These are phyloP conservation scores for Eudyptes chrysolophus DNA, from an alignment of 2,113 vertebrate genomes.

Conservation along the genomic window DNA sequence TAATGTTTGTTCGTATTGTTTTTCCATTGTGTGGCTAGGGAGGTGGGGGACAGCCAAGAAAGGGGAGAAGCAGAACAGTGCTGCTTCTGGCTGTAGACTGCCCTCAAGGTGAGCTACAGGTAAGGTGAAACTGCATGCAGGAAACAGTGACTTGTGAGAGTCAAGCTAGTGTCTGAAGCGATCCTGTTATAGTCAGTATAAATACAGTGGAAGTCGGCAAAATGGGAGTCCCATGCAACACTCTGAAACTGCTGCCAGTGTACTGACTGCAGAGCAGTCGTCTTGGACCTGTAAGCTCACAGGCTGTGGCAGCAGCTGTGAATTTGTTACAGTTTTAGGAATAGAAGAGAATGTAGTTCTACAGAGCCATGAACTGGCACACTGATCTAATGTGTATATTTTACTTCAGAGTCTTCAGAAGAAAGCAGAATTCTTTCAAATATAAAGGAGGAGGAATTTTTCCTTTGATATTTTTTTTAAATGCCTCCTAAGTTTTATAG, in stretches of 20 bases:
- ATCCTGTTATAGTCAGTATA: neutral
- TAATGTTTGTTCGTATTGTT: rapidly evolving
- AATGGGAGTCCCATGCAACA: rapidly evolving
- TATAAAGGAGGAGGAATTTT: neutral
- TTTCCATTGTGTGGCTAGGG: neutral
- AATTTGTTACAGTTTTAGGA: neutral
- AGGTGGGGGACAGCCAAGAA: neutral
- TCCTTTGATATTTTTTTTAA: neutral
- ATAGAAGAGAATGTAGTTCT: neutral
- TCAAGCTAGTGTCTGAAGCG: neutral
- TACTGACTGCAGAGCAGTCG: rapidly evolving
- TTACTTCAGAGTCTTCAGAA: neutral
- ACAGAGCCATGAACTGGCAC: neutral
- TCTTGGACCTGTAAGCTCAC: neutral
- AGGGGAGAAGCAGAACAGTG: rapidly evolving
- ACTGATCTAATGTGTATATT: neutral
- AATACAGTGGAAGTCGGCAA: neutral
- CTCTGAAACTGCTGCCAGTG: neutral
- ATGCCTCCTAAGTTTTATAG: neutral
- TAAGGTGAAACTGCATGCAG: neutral
- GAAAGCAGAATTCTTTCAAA: neutral
- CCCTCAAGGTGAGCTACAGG: neutral
- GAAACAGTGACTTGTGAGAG: rapidly evolving
- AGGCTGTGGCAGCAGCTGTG: neutral
- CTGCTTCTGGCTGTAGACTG: neutral